Percentiles rank a stretch among this genome's conserved stretches.
phyloP scores from a whole-genome alignment of 2,113 vertebrate species.

The Podilymbus podiceps region DNA sequence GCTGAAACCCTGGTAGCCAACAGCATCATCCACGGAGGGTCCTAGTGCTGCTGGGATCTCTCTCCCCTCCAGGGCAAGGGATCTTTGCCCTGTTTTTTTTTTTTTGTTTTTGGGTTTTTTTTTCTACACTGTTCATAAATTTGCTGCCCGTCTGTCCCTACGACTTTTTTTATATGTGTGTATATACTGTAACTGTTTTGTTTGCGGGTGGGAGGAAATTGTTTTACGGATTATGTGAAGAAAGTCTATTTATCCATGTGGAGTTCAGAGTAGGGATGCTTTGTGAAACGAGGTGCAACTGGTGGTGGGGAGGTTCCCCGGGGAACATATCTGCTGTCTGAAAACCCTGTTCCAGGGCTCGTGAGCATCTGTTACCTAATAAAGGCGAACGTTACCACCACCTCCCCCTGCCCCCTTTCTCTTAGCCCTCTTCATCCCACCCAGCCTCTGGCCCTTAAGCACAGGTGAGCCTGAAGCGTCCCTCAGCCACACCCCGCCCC shows the following conservation, averaged over 20 bases:
- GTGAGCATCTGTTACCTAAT: conserved; percentile 46
- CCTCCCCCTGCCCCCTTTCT: not conserved
- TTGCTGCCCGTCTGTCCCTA: conserved; percentile 27
- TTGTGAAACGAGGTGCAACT: conserved; percentile 1
- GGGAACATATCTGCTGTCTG: conserved; percentile 6
- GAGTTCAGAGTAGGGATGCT: conserved; percentile 3
- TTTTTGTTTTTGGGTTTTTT: no score
- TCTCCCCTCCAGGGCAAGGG: not conserved
- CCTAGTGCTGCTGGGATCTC: not conserved
- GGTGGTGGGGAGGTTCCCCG: conserved; percentile 18
- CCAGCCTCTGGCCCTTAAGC: not conserved
- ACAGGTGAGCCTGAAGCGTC: not conserved
- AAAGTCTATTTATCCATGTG: conserved; percentile 58
- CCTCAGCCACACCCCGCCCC: not conserved
- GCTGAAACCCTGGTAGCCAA: not conserved
- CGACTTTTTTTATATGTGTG: conserved; percentile 35
- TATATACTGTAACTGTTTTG: conserved; percentile 43
- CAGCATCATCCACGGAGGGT: rapidly evolving
- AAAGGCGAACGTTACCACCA: conserved; percentile 43
- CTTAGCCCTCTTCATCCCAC: not conserved
- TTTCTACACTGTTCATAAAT: conserved; percentile 14
- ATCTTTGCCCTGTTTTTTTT: not conserved
- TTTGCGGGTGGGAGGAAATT: not conserved
- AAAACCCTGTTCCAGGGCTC: conserved; percentile 27
- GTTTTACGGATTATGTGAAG: conserved; percentile 25